Evolutionary conservation across 2,888 invertebrate genomes (phyloP).

Genomic region (Ectobius pallidus): DNA sequence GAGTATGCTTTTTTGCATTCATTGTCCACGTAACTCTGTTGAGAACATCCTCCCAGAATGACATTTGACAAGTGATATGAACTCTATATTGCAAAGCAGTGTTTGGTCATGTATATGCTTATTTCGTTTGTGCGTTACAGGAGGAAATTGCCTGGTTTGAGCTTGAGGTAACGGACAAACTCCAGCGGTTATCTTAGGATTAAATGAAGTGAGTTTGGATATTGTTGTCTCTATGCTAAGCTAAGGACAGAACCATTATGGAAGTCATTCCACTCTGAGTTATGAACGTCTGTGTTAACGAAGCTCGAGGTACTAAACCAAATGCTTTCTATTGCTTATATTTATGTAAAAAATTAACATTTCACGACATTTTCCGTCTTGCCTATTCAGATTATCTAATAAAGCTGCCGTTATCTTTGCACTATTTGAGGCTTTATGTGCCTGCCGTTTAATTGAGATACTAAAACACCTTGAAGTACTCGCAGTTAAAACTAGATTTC

Average conservation of each 20-base stretch:
- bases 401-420: neutral
- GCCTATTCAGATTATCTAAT: neutral
- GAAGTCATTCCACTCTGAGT: neutral
- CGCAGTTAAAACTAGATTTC: neutral
- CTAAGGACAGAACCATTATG: neutral
- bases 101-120: neutral
- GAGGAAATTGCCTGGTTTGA: conserved; percentile 21
- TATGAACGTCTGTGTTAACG: neutral
- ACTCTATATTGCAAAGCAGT: neutral
- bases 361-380: neutral
- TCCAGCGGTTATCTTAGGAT: neutral
- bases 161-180: conserved; percentile 6
- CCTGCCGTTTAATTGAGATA: neutral
- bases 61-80: conserved; percentile 26
- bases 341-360: neutral
- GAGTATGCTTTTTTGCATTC: neutral
- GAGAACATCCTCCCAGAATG: conserved; percentile 11
- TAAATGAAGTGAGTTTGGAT: too few species aligned
- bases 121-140: neutral
- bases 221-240: too few species aligned
- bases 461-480: neutral
- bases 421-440: neutral
- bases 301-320: neutral
- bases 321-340: neutral
- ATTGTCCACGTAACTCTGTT: conserved; percentile 27